These are phyloP conservation scores for Melanocharis versteri DNA, from an alignment of 2,113 vertebrate genomes.

Conservation along the genomic window DNA sequence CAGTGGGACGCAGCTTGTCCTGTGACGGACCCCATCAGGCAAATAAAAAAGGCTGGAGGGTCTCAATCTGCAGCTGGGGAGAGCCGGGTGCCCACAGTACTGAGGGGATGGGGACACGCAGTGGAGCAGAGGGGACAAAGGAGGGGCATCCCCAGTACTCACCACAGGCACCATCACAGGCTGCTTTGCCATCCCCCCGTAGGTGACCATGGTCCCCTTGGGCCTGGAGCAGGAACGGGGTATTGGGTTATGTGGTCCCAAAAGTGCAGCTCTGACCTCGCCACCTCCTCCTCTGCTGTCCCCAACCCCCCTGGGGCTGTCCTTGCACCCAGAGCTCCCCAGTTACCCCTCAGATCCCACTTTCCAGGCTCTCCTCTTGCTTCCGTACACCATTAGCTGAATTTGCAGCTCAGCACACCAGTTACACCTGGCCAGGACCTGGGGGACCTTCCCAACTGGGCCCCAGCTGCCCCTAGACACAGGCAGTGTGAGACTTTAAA, in stretches of 20 bases:
- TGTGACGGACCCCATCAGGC: accelerated
- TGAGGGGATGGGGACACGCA: accelerated
- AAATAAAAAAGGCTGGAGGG: neutral
- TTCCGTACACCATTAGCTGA: neutral
- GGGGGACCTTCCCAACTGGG: neutral
- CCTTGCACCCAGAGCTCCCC: neutral
- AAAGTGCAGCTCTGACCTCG: neutral
- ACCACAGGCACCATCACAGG: constrained; percentile 90
- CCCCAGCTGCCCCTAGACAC: neutral
- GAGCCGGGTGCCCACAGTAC: accelerated
- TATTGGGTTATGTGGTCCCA: neutral
- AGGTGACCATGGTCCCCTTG: constrained; percentile 92
- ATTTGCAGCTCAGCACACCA: neutral
- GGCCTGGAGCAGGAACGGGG: constrained; percentile 64
- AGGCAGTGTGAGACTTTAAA: accelerated
- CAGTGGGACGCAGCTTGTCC: accelerated
- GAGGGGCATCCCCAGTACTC: constrained; percentile 47
- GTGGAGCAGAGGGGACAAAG: neutral
- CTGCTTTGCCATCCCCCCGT: constrained; percentile 95
- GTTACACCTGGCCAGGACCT: neutral
- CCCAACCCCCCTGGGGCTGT: neutral
- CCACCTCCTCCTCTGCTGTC: accelerated
- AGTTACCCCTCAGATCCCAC: neutral
- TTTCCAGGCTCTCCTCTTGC: neutral
- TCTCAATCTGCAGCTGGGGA: neutral